Evolutionary conservation across 1,140 invertebrate genomes (phyloP), one percentile per base, ranked within the genome.

Genomic region (Babylonia areolata): DNA sequence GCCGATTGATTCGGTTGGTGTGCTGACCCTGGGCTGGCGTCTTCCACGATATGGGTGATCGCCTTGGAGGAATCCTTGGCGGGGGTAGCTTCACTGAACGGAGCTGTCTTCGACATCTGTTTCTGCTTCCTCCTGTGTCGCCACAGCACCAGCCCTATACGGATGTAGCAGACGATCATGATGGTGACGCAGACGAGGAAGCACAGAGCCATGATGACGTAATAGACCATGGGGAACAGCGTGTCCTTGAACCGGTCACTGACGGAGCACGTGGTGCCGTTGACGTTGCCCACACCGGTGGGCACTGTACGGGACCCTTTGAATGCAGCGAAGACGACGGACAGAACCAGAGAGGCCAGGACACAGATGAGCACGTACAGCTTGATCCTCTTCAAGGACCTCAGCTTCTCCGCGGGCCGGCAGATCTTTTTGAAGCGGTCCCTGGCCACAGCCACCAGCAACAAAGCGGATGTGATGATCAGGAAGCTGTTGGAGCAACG

Each of bases 391-490:
- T 31, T 20, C 35, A 78, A 12, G 1, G 80, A 33, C 40, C 54
- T 23, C 31, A 83, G 84, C 58, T 37, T 79, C 6, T 40, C 17
- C 64, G 86, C 58, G 2, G 88, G 87, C 75, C 86, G 87, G 78
- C 90, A 89, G 37, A 91, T 88, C 58, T 89, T 84, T 39, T 78
- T 81, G 78, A 88, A 85, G 46, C 88, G 51, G 79, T 91, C 89
- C 17, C 87, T 75, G 12, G 88, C 88, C 54, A 90, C 87, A 1
- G 87, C 90, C 28, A 89, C 86, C 12, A 90, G 81, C 33, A 89
- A 77, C 20, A 88, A 78, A 33, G 85, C 87, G 15, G 87, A 87
- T 0, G 82, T 54, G 28, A 86, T 35, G 5, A 86, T 87, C 28
- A 87, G 84, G n/a, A 86, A 81, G 77, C 87, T 88, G 31, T 87